These are phyloP conservation scores for Stichopus chloronotus DNA, from an alignment of 35 echinoderm and acorn worm genomes.

Conservation along the genomic window DNA sequence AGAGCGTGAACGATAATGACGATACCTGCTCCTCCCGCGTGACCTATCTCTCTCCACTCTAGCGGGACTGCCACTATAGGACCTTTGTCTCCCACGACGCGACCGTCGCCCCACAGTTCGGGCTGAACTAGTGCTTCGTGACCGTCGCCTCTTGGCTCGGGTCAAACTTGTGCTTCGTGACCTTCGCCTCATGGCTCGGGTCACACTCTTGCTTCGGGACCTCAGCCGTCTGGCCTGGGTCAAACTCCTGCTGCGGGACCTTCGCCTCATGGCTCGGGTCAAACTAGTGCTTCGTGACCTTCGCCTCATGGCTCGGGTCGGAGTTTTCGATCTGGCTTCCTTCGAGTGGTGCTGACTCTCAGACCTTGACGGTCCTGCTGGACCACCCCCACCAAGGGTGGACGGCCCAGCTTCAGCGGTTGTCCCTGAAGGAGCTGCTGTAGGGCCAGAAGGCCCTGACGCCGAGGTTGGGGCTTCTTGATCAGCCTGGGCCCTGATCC, in stretches of 20 bases:
- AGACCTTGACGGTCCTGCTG: neutral
- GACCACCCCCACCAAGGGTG: conserved; percentile 28
- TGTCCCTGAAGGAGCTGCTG: conserved; percentile 3
- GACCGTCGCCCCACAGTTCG: neutral
- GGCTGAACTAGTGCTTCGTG: neutral
- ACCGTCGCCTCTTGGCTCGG: neutral
- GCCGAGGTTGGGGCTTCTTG: conserved; percentile 11
- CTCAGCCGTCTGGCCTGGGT: neutral
- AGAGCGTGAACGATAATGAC: conserved; percentile 1
- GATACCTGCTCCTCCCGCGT: neutral
- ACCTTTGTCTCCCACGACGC: neutral
- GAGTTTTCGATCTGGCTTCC: neutral
- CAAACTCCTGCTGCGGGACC: neutral
- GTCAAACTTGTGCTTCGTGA: too few species aligned
- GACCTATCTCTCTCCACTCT: conserved; percentile 8
- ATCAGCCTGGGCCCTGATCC: conserved; percentile 28
- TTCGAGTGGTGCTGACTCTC: neutral
- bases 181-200: too few species aligned
- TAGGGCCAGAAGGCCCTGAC: neutral
- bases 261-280: neutral
- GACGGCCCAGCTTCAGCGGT: conserved; percentile 4
- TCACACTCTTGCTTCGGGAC: conserved; percentile 4
- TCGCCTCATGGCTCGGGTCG: neutral
- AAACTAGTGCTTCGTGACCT: neutral
- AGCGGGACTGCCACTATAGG: neutral